Base-by-base conservation (phyloP, 2,888 invertebrate genomes). In the Capitulum mitella region DNA sequence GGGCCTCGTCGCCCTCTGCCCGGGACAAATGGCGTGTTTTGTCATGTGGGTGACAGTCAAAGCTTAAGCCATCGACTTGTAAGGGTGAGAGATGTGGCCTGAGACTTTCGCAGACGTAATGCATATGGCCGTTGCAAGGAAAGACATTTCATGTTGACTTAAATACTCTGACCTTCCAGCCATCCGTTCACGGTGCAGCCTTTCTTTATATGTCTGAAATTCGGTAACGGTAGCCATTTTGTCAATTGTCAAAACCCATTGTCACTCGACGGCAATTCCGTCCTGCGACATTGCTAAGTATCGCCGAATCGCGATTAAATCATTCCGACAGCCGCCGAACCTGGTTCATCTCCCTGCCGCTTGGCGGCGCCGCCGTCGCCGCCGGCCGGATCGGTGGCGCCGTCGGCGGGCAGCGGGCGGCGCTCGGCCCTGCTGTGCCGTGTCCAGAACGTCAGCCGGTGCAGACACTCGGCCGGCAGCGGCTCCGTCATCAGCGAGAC, bases 401-500 rank as follows among this genome's bases (percentile, higher is more conserved):
- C 54, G 54, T 78, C 78, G 77, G 79, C 79, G n/a, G 77, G 51
- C 81, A 80, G 80, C 74, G 78, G 70, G 22, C 80, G 77, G 19
- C 81, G 78, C 6, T 78, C 79, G 58, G 78, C 79, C n/a, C 32
- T 40, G 58, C 81, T 81, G 78, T 77, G 48, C 40, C 80, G 79
- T 37, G 75, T 81, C 80, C 80, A 80, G 79, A 75, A 81, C n/a
- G 81, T 81, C 32, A 81, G 80, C 19, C 81, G 78, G 48, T 80
- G 77, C 32, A 81, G 80, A 43, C 80, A 80, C 32, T 85, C 84
- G 54, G 85, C 84, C 22, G 85, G 85, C 34, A 87, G 87, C 16
- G 87, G 87, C 80, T 85, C 83, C 0, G 88, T 88, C 22, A 87
- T 80, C 1, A 87, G 81, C 81, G 87, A 88, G 81, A 89, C 84